Evolutionary conservation across 2,797 vertebrate genomes (phyloP).

Genomic region (Diceros bicornis): DNA sequence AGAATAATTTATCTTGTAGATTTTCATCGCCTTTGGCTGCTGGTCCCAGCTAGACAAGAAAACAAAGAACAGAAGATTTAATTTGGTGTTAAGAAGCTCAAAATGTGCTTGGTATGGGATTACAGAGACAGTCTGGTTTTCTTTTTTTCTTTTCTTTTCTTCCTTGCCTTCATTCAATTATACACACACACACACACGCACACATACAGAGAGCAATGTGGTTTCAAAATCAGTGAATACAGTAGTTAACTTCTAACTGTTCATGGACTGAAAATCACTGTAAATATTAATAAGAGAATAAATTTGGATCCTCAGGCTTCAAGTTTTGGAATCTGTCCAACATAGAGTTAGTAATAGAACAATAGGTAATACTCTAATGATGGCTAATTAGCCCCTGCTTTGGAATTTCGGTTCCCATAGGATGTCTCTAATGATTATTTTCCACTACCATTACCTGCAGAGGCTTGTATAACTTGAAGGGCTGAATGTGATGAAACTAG

Average conservation of each 20-base stretch:
- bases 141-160: not conserved
- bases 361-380: slow-evolving; percentile 60
- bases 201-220: not conserved
- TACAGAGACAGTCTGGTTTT: not conserved
- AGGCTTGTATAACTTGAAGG: slow-evolving; percentile 60
- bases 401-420: slow-evolving; percentile 49
- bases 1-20: slow-evolving; percentile 41
- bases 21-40: not conserved
- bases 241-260: not conserved
- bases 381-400: slow-evolving; percentile 60
- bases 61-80: slow-evolving; percentile 28
- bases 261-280: not conserved
- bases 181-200: not conserved
- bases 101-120: not conserved
- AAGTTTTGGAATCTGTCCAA: not conserved
- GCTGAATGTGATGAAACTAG: slow-evolving; percentile 56
- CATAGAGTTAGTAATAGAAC: slow-evolving; percentile 31
- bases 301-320: not conserved
- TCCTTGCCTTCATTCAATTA: not conserved
- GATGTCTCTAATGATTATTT: slow-evolving; percentile 76
- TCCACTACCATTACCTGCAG: slow-evolving; percentile 18
- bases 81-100: slow-evolving; percentile 35
- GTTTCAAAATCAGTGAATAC: slow-evolving; percentile 30
- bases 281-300: slow-evolving; percentile 70
- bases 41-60: not conserved